These are phyloP conservation scores for Notodonta dromedarius DNA, from an alignment of 2,888 invertebrate species.

Conservation along the genomic window DNA sequence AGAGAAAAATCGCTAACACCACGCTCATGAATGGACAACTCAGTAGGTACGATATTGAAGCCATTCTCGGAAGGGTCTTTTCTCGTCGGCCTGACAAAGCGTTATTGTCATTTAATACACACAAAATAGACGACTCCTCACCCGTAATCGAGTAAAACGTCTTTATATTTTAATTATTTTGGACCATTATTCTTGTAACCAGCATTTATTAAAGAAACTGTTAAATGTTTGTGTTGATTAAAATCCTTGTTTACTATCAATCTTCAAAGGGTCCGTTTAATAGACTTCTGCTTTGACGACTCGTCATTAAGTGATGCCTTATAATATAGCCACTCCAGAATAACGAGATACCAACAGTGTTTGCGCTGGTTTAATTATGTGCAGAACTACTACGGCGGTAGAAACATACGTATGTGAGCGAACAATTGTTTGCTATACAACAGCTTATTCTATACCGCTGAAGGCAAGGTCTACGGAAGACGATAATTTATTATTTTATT, in stretches of 20 bases:
- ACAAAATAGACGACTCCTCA: slow-evolving; percentile 44
- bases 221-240: slow-evolving; percentile 40
- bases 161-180: slow-evolving; percentile 10
- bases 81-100: slow-evolving; percentile 51
- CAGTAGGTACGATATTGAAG: slow-evolving; percentile 39
- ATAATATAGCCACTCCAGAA: slow-evolving; percentile 28
- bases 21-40: slow-evolving; percentile 55
- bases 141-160: slow-evolving; percentile 23
- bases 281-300: slow-evolving; percentile 25
- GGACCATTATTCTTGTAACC: slow-evolving; percentile 26
- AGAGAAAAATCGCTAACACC: slow-evolving; percentile 52
- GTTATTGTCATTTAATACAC: slow-evolving; percentile 58
- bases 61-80: slow-evolving; percentile 56
- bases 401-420: neutral
- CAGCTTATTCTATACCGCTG: neutral
- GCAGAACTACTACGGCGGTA: slow-evolving; percentile 28
- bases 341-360: slow-evolving; percentile 39
- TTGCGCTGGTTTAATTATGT: slow-evolving; percentile 52
- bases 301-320: slow-evolving; percentile 23
- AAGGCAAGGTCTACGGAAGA: too few relatives aligned
- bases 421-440: neutral
- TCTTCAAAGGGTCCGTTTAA: slow-evolving; percentile 28
- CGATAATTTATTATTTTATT: too few relatives aligned
- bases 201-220: slow-evolving; percentile 26
- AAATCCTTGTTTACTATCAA: slow-evolving; percentile 32